phyloP scores from a whole-genome alignment of 2,113 vertebrate genomes.

The Eleginops maclovinus region DNA sequence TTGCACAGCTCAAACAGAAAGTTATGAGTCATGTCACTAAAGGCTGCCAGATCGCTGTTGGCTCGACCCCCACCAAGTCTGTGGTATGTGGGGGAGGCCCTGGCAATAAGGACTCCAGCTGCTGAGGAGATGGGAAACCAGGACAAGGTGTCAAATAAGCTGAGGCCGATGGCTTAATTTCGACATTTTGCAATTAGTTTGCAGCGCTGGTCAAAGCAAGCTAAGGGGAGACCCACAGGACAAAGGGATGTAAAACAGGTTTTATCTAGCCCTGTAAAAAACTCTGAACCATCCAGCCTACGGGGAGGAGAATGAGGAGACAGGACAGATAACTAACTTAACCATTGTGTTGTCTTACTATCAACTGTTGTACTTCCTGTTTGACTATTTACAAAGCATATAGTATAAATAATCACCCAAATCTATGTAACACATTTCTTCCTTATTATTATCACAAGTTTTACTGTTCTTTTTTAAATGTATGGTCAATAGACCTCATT shows the following conservation, averaged over 20 bases:
- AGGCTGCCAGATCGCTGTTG: conserved; percentile 84
- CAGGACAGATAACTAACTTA: too few species aligned
- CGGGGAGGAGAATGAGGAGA: conserved; percentile 2
- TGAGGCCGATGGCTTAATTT: conserved; percentile 8
- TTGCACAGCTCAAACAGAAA: conserved; percentile 95
- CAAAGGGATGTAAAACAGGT: conserved; percentile 13
- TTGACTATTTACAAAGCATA: too few species aligned
- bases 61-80: conserved; percentile 35
- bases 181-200: conserved; percentile 5
- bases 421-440: too few species aligned
- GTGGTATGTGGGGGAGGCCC: conserved; percentile 28
- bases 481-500: too few species aligned
- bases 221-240: neutral
- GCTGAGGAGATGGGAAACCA: conserved; percentile 46
- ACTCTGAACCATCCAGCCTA: conserved; percentile 18
- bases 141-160: neutral
- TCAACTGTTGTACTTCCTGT: too few species aligned
- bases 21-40: conserved; percentile 96
- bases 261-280: neutral
- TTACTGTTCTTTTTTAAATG: too few species aligned
- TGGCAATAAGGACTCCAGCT: conserved; percentile 56
- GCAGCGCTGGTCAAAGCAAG: neutral
- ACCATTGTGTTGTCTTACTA: too few species aligned
- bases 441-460: too few species aligned
- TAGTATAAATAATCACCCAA: too few species aligned